A percentile compares a stretch with the other conserved stretches of the same genome.
Conservation (phyloP, 1,140 invertebrate species). For the Calephelis nemesis region DNA sequence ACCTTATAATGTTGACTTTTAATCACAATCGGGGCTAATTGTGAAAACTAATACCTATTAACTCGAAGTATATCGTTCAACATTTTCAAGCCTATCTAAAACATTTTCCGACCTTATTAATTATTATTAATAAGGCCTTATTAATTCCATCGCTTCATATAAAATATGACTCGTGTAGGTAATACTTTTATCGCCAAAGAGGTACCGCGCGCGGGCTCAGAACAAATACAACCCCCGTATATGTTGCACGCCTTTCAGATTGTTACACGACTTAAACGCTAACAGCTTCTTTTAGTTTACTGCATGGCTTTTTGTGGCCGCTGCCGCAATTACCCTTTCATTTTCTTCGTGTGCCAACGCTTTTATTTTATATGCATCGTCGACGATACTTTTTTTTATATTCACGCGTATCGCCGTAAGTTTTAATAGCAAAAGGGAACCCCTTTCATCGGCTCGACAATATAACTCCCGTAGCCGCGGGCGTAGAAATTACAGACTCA, state of each 20-base stretch:
- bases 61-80: neutral
- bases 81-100: neutral
- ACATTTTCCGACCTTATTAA: constrained; percentile 12
- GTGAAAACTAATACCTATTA: neutral
- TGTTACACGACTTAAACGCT: constrained; percentile 52
- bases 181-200: constrained; percentile 39
- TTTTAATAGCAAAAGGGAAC: constrained; percentile 50
- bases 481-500: constrained; percentile 49
- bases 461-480: constrained; percentile 44
- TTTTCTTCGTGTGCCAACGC: constrained; percentile 56
- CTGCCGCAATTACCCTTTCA: constrained; percentile 68
- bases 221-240: constrained; percentile 45
- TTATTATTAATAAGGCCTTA: neutral
- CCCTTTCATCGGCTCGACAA: constrained; percentile 48
- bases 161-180: constrained; percentile 38
- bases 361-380: constrained; percentile 63
- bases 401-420: constrained; percentile 44
- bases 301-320: constrained; percentile 59
- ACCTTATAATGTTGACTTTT: too few species aligned
- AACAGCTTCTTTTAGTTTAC: constrained; percentile 65
- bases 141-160: constrained; percentile 29
- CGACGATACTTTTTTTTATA: constrained; percentile 61
- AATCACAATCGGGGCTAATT: too few species aligned
- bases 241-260: constrained; percentile 47
- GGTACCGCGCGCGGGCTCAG: constrained; percentile 33